Evolutionary conservation across 2,888 invertebrate species (phyloP).

Genomic region (Magallana nippona): DNA sequence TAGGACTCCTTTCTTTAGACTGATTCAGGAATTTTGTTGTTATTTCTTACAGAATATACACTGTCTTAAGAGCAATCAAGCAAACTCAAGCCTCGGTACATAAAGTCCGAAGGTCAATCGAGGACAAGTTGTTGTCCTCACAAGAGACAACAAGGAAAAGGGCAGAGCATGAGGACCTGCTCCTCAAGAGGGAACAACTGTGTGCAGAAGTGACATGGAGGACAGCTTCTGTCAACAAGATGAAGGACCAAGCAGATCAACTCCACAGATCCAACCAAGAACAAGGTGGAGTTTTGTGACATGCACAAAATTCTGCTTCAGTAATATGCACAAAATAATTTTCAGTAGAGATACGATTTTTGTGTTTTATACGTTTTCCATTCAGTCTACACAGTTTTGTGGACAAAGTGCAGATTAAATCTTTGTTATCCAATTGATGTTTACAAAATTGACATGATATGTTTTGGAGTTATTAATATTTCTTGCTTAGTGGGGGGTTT

Average conservation of each 20-base stretch:
- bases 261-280: background rate
- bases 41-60: slow-evolving; percentile 74
- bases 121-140: slow-evolving; percentile 72
- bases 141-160: slow-evolving; percentile 69
- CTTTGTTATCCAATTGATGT: background rate
- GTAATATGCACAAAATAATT: too few relatives aligned
- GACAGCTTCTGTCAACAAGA: slow-evolving; percentile 52
- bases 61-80: slow-evolving; percentile 78
- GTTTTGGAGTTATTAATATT: background rate
- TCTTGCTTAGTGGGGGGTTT: too few relatives aligned
- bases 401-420: too few relatives aligned
- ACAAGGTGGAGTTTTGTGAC: background rate
- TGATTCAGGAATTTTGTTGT: background rate
- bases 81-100: slow-evolving; percentile 78
- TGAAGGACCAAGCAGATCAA: slow-evolving; percentile 23
- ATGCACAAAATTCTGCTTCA: background rate
- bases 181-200: slow-evolving; percentile 73
- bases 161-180: slow-evolving; percentile 71
- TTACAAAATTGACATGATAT: background rate
- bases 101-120: slow-evolving; percentile 73
- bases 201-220: slow-evolving; percentile 74
- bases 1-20: too few relatives aligned
- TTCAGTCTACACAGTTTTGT: too few relatives aligned
- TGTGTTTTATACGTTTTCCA: too few relatives aligned
- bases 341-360: too few relatives aligned